phyloP scores from a whole-genome alignment of 2,888 invertebrate species.

The Caenorhabditis sp. region DNA sequence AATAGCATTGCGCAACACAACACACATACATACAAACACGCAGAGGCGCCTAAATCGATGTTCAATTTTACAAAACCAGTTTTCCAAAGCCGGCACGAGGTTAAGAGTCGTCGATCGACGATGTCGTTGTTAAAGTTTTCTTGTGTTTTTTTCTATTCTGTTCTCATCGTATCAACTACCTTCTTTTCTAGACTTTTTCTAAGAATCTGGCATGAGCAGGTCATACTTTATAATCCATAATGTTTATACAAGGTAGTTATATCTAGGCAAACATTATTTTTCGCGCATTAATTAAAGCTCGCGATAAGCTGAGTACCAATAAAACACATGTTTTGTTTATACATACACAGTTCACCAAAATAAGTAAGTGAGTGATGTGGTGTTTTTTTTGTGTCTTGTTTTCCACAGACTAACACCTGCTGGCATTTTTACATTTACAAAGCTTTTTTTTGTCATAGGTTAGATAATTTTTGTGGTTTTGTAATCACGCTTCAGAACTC shows the following conservation, averaged over 20 bases:
- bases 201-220: too few species aligned
- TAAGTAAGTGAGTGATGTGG: not conserved
- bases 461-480: too few species aligned
- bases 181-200: not conserved
- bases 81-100: constrained; percentile 12
- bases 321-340: not conserved
- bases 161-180: not conserved
- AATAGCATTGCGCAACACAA: constrained; percentile 41
- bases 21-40: not conserved
- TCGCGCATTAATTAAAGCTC: not conserved
- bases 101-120: constrained; percentile 1
- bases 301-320: not conserved
- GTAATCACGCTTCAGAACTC: too few species aligned
- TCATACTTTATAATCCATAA: not conserved
- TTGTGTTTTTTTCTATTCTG: not conserved
- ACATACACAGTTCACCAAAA: not conserved
- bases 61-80: constrained; percentile 46
- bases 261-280: not conserved
- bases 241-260: not conserved
- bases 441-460: not conserved
- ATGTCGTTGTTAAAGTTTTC: not conserved
- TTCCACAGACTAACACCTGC: not conserved
- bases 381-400: not conserved
- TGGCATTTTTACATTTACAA: not conserved
- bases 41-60: not conserved